phyloP scores from a whole-genome alignment of 1,140 invertebrate species.

The Akabosia matsudoensis region DNA sequence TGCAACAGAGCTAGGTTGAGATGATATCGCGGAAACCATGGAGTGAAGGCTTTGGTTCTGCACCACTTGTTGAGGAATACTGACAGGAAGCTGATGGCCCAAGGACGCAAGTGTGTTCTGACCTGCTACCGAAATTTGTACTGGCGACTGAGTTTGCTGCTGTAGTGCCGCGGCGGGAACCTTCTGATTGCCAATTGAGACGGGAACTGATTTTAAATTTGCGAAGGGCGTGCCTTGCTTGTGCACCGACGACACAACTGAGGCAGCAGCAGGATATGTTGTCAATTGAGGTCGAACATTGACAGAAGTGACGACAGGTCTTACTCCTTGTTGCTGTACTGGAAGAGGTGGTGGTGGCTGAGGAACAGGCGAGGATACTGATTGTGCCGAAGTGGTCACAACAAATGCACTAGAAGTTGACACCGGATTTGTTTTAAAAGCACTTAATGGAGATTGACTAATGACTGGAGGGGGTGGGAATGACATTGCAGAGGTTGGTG shows the following conservation, averaged over 20 bases:
- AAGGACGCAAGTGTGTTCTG: no score
- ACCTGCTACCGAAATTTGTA: no score
- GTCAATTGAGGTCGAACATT: background rate
- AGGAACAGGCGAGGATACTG: background rate
- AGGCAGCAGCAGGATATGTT: background rate
- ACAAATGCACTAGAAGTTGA: background rate
- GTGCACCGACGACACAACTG: background rate
- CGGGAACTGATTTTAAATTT: background rate
- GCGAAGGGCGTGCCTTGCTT: background rate
- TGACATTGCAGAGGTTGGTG: background rate
- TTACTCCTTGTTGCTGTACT: constrained; percentile 6
- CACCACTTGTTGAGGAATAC: no score
- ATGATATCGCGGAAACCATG: no score
- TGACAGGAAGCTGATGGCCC: no score
- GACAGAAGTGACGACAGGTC: background rate
- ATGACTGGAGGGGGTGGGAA: background rate
- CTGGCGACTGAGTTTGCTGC: no score
- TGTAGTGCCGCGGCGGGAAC: background rate
- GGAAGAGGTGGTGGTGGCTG: background rate
- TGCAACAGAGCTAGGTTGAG: background rate
- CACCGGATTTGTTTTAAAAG: background rate
- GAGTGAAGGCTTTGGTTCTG: no score
- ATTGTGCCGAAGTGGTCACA: background rate
- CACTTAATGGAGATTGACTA: background rate
- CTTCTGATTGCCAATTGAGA: background rate